Evolutionary conservation across 2,888 invertebrate species (phyloP), one percentile per base, ranked within the genome.

Genomic region (Brachyptera risi): DNA sequence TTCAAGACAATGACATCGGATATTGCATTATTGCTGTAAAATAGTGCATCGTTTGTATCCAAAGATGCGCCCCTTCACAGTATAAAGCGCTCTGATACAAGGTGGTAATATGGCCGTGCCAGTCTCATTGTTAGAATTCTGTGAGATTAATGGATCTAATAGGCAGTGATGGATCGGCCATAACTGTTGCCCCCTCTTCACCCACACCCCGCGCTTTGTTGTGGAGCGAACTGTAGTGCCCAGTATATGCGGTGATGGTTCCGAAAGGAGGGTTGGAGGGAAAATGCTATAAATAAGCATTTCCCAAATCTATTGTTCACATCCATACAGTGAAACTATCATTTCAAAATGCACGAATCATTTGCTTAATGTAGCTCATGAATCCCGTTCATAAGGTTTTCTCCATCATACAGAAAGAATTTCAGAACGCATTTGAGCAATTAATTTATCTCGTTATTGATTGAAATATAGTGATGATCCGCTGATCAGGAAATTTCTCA

Each of bases 111-210:
- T 40, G 40, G 40, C 40, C 40, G n/a, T 40, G 40, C 9, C 40
- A 7, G n/a, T 9, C 40, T 40, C 40, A 40, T 40, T 40, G 40
- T 40, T 40, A 40, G 40, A 40, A 40, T 7, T 7, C 40, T 15
- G 40, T 4, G 40, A 40, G 40, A 40, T 40, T 40, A 40, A 40
- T 40, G 40, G 40, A 40, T 40, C 40, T 40, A 40, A 40, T 40
- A 40, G 40, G 40, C 40, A 40, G 40, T 40, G 40, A 40, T 40
- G 40, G 40, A 40, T 40, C 40, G 40, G 40, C 40, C 40, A 40
- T 40, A 40, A 5, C 40, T 9, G 7, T 40, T 40, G 40, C n/a
- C 40, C 13, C 17, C 31, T 31, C 31, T 40, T 40, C 9, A 11
- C 40, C 40, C 9, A 5, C n/a, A 40, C n/a, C 13, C 9, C 40